Evolutionary conservation across 2,797 vertebrate species (phyloP).

Genomic region (Cuniculus paca): DNA sequence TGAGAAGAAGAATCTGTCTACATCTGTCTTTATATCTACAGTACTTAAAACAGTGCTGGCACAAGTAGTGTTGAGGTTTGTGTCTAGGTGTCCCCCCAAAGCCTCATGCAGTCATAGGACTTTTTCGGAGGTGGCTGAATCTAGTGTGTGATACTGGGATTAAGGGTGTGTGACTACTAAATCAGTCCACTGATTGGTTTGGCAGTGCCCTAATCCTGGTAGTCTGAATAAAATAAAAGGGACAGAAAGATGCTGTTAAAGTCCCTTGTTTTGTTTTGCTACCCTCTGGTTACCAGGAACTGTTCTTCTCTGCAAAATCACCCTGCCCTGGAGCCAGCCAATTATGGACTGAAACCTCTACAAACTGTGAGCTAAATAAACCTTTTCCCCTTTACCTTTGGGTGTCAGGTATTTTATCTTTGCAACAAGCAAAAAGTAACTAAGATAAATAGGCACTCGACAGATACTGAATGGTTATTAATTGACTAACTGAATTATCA

Average conservation of each 20-base stretch:
- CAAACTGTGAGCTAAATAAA: neutral
- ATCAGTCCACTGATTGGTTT: no score
- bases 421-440: neutral
- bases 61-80: neutral
- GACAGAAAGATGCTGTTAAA: no score
- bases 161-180: no score
- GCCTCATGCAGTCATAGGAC: neutral
- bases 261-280: no score
- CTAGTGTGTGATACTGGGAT: no score
- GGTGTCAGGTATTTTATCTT: neutral
- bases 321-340: neutral
- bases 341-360: neutral
- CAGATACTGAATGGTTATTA: neutral
- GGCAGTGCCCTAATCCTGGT: no score
- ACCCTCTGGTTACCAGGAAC: no score
- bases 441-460: neutral
- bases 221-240: no score
- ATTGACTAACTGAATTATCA: neutral
- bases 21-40: neutral
- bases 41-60: neutral
- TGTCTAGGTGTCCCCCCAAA: neutral
- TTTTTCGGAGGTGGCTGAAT: no score
- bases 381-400: neutral
- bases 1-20: neutral
- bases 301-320: neutral